Conservation (phyloP, 1,140 invertebrate genomes). For the Atopsyche davidsoni region DNA sequence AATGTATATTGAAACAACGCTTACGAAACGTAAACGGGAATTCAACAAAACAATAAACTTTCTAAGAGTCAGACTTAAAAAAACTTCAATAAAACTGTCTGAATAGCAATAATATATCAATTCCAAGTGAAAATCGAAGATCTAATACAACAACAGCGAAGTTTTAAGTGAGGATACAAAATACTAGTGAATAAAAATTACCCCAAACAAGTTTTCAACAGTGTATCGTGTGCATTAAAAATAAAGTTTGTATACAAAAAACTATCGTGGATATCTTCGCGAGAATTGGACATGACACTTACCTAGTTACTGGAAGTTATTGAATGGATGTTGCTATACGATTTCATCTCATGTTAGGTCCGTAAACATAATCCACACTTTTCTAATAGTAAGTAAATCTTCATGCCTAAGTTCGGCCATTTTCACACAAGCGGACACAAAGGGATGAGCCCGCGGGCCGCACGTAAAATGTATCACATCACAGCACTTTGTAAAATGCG, state of each 20-base stretch:
- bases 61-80: conserved; percentile 9
- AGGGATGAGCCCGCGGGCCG: conserved; percentile 18
- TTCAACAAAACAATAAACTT: background rate
- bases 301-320: conserved; percentile 5
- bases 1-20: too few relatives aligned
- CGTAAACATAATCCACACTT: conserved; percentile 18
- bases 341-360: conserved; percentile 18
- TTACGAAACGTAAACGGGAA: background rate
- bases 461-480: conserved; percentile 18
- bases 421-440: conserved; percentile 24
- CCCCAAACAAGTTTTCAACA: conserved; percentile 21
- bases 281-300: conserved; percentile 7
- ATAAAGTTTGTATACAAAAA: conserved; percentile 23
- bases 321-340: conserved; percentile 1
- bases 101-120: background rate
- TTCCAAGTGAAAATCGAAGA: background rate
- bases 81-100: conserved; percentile 4
- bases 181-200: conserved; percentile 2
- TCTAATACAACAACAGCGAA: background rate
- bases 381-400: conserved; percentile 19
- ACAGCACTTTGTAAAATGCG: conserved; percentile 5
- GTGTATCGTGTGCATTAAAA: conserved; percentile 4
- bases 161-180: background rate
- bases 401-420: conserved; percentile 20
- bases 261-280: conserved; percentile 3